phyloP scores from a whole-genome alignment of 2,888 invertebrate genomes.

The Cantharis rufa region DNA sequence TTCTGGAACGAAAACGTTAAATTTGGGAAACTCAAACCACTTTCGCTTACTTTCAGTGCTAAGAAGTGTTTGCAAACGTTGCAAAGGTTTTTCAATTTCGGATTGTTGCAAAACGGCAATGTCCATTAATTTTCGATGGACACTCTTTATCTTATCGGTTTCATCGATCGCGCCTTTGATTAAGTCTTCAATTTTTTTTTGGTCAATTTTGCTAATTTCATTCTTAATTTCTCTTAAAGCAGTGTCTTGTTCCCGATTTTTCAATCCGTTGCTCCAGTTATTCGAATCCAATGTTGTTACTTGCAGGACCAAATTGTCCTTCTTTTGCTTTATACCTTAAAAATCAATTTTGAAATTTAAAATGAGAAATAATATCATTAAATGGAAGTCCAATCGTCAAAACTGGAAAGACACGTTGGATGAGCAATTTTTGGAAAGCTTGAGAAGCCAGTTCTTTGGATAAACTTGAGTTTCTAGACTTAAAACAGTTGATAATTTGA shows the following conservation, averaged over 20 bases:
- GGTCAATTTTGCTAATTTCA: constrained; percentile 11
- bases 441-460: too few species aligned
- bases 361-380: too few species aligned
- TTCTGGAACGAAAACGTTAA: constrained; percentile 31
- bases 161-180: constrained; percentile 40
- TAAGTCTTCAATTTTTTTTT: constrained; percentile 30
- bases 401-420: too few species aligned
- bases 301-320: constrained; percentile 47
- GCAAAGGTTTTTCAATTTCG: constrained; percentile 45
- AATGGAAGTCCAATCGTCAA: too few species aligned
- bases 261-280: constrained; percentile 40
- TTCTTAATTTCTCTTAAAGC: constrained; percentile 29
- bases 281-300: constrained; percentile 40
- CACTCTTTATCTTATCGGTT: constrained; percentile 46
- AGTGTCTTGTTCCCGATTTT: constrained; percentile 35
- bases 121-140: constrained; percentile 46
- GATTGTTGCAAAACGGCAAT: constrained; percentile 47
- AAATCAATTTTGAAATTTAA: too few species aligned
- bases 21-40: neutral
- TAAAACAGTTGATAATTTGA: too few species aligned
- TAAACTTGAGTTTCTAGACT: too few species aligned
- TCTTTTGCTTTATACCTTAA: constrained; percentile 37
- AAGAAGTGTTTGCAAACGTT: constrained; percentile 45
- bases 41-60: constrained; percentile 40
- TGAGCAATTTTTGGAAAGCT: too few species aligned